Evolutionary conservation across 37 sponge, comb jelly and placozoan species (phyloP).

Genomic region (Geodia barretti): DNA sequence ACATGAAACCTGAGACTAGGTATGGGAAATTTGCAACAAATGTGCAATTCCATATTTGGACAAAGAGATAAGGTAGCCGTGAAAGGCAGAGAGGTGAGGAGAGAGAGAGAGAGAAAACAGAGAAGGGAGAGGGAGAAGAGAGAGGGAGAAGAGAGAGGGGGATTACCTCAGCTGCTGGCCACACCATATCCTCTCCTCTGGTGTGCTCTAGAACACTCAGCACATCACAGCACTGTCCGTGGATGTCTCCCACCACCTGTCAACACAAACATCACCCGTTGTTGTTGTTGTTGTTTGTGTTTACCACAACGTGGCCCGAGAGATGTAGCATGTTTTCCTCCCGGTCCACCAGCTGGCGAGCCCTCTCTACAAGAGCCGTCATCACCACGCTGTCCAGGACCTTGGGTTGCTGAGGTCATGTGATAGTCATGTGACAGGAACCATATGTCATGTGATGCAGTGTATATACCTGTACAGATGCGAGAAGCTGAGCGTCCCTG

Average conservation of each 20-base stretch:
- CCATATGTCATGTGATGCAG: neutral
- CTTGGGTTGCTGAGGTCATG: neutral
- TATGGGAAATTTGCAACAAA: no score
- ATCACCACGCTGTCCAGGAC: neutral
- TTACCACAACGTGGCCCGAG: neutral
- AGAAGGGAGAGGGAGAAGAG: no score
- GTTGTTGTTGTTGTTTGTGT: no score
- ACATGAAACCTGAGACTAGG: no score
- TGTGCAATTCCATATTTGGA: no score
- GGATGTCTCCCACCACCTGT: slow-evolving; percentile 70
- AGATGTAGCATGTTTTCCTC: neutral
- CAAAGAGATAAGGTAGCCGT: no score
- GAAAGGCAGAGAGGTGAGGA: neutral
- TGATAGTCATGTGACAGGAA: slow-evolving; percentile 7
- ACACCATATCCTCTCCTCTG: slow-evolving; percentile 12
- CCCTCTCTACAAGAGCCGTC: neutral
- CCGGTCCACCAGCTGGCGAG: neutral
- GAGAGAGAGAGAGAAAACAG: no score
- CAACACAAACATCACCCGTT: no score
- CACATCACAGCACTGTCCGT: slow-evolving; percentile 69
- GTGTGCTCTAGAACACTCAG: slow-evolving; percentile 35
- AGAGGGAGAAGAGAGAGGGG: no score
- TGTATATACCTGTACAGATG: neutral
- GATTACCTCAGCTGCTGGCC: no score
- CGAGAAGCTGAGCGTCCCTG: neutral